These are phyloP conservation scores for Phalera bucephala DNA, from an alignment of 2,888 invertebrate genomes.

Conservation along the genomic window DNA sequence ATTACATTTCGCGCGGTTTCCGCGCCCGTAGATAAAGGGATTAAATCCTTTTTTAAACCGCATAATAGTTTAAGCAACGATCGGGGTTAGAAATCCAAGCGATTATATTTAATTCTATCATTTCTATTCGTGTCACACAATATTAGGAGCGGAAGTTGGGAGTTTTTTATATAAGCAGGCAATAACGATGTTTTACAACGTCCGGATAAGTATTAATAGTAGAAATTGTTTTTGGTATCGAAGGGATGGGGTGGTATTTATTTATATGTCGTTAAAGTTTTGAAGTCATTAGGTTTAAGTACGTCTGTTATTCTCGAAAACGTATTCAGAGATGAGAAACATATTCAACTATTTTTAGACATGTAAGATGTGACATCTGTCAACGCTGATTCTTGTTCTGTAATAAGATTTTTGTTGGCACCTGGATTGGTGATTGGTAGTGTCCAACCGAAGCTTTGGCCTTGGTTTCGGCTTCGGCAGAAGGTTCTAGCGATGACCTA, in stretches of 20 bases:
- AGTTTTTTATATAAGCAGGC: conserved; percentile 55
- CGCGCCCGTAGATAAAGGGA: conserved; percentile 65
- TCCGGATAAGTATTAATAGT: conserved; percentile 54
- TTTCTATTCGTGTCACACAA: conserved; percentile 70
- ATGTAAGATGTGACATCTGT: too few species aligned
- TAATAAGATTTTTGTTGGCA: too few species aligned
- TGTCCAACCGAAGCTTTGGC: too few species aligned
- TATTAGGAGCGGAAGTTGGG: conserved; percentile 60
- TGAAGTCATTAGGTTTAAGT: neutral
- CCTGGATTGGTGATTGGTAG: too few species aligned
- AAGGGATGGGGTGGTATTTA: conserved; percentile 14
- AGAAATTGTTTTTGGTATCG: conserved; percentile 42
- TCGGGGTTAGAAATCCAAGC: conserved; percentile 37
- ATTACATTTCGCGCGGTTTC: conserved; percentile 54
- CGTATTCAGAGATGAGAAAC: too few species aligned
- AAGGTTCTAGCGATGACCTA: too few species aligned
- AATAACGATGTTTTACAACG: conserved; percentile 60
- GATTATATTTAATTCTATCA: conserved; percentile 57
- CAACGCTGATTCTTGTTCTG: too few species aligned
- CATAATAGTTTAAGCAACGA: conserved; percentile 26
- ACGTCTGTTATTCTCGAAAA: too few species aligned
- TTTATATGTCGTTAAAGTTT: neutral
- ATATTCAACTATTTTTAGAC: too few species aligned
- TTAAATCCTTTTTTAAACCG: conserved; percentile 34
- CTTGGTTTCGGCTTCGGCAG: too few species aligned